phyloP scores from a whole-genome alignment of 2,113 vertebrate species.

The Triplophysa tibetana region DNA sequence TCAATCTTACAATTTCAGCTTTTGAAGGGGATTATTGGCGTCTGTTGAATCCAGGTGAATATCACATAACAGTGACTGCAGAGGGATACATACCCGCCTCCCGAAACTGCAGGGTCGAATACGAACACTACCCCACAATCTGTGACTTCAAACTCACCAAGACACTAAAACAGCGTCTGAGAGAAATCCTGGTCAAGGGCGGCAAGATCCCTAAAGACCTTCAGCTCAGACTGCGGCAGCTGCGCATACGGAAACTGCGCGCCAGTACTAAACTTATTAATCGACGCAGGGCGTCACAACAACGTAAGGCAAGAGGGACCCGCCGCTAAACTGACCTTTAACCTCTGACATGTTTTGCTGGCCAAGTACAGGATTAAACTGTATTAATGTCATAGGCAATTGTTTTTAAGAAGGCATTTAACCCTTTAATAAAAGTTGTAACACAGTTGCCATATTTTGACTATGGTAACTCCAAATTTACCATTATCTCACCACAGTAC shows the following conservation, averaged over 20 bases:
- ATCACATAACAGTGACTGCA: constrained; percentile 78
- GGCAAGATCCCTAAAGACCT: constrained; percentile 75
- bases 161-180: constrained; percentile 82
- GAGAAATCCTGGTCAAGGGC: constrained; percentile 79
- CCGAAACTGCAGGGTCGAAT: constrained; percentile 85
- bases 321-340: neutral
- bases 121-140: constrained; percentile 86
- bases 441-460: no score
- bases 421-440: neutral
- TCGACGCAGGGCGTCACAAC: constrained; percentile 36
- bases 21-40: constrained; percentile 87
- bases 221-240: constrained; percentile 61
- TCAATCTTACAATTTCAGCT: constrained; percentile 62
- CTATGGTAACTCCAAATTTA: no score
- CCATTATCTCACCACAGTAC: no score
- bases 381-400: neutral
- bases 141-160: constrained; percentile 86
- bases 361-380: constrained; percentile 6
- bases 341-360: constrained; percentile 26
- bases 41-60: constrained; percentile 92
- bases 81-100: constrained; percentile 80
- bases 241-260: constrained; percentile 62
- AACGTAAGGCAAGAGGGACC: constrained; percentile 4
- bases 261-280: constrained; percentile 62
- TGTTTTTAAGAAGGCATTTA: neutral